These are phyloP conservation scores for Xenopus laevis DNA, from an alignment of 2,113 vertebrate species.

Conservation along the genomic window DNA sequence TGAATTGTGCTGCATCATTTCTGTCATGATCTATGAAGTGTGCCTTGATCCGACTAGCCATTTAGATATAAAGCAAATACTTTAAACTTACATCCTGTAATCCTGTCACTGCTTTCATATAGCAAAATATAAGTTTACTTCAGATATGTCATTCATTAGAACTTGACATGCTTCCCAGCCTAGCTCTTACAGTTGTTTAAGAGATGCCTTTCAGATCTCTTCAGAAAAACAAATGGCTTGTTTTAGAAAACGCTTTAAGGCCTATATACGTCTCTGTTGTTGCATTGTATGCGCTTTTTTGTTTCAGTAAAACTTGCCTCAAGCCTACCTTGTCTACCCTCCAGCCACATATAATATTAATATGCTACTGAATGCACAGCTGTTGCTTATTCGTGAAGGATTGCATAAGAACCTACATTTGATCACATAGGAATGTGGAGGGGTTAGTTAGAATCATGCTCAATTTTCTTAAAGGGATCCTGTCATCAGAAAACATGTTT, in stretches of 20 bases:
- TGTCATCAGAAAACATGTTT: too few species aligned
- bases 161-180: neutral
- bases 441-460: too few species aligned
- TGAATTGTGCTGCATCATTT: constrained; percentile 1
- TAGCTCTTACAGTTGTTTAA: constrained; percentile 3
- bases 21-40: constrained; percentile 5
- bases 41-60: neutral
- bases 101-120: neutral
- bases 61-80: neutral
- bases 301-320: constrained; percentile 40
- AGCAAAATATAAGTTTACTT: constrained; percentile 1
- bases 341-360: constrained; percentile 38
- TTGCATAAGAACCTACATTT: neutral
- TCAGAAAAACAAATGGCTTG: constrained; percentile 35
- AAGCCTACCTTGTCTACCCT: constrained; percentile 37
- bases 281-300: constrained; percentile 24
- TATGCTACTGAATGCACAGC: constrained; percentile 3
- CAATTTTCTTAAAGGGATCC: too few species aligned
- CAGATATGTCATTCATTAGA: constrained; percentile 2
- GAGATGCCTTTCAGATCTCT: constrained; percentile 20
- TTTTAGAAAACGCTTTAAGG: constrained; percentile 31
- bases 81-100: neutral
- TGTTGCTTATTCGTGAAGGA: constrained; percentile 6
- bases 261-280: constrained; percentile 29
- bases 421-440: too few species aligned